Conservation (phyloP, 1,140 invertebrate genomes). For the Drosophila bipectinata region DNA sequence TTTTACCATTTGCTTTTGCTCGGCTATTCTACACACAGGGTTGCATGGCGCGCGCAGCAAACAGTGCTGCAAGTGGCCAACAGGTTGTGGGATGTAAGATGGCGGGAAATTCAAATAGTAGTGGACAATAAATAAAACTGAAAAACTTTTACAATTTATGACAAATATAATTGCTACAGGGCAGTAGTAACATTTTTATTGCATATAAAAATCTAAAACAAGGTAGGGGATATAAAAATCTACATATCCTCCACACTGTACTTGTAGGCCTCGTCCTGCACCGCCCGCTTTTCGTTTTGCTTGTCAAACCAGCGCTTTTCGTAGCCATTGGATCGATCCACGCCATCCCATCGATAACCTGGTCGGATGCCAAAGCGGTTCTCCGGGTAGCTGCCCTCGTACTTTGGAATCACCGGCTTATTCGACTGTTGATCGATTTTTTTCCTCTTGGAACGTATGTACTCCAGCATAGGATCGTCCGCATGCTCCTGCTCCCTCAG, state of each 20-base stretch:
- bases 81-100: not conserved
- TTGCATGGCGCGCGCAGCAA: slow-evolving; percentile 37
- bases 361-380: slow-evolving; percentile 97
- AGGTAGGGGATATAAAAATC: slow-evolving; percentile 47
- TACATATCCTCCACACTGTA: slow-evolving; percentile 98
- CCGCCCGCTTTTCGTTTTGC: slow-evolving; percentile 90
- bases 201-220: not conserved
- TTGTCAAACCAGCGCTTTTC: slow-evolving; percentile 95
- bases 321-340: slow-evolving; percentile 98
- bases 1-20: slow-evolving; percentile 68
- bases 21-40: slow-evolving; percentile 76
- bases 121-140: not conserved
- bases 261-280: slow-evolving; percentile 94
- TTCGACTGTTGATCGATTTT: slow-evolving; percentile 82
- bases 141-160: too few relatives aligned
- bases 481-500: slow-evolving; percentile 91
- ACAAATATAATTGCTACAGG: too few relatives aligned
- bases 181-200: not conserved
- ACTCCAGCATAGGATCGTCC: slow-evolving; percentile 97
- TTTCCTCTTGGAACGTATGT: slow-evolving; percentile 91
- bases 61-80: slow-evolving; percentile 34
- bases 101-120: slow-evolving; percentile 9
- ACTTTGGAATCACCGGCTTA: slow-evolving; percentile 86
- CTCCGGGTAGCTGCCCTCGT: slow-evolving; percentile 92
- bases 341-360: slow-evolving; percentile 98